Base-by-base conservation (phyloP, 2,797 vertebrate species). In the Anomalospiza imberbis region DNA sequence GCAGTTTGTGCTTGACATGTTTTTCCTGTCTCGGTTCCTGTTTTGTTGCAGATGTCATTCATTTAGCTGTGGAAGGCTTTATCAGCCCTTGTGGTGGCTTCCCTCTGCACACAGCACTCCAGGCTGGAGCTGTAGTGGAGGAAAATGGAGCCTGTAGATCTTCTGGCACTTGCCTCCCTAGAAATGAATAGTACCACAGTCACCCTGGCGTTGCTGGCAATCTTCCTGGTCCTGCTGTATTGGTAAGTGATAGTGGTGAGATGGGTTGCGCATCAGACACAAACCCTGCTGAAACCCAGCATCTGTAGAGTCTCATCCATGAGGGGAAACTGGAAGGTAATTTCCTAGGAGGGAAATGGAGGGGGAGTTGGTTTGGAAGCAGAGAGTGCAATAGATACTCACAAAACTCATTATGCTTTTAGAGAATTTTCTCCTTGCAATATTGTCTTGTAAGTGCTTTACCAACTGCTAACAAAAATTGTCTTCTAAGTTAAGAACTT, bases 181-280 rank as follows among this genome's bases (percentile, higher is more conserved):
- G 97, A 96, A 85, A 80, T 81, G 74, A 96, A n/a, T 24, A 32
- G 89, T 20, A 65, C 92, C 62, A 34, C 53, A 19, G 92, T 97
- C 70, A 97, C 93, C 2, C 21, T 97, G 93, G 91, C 97, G 73
- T 93, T 98, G 67, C 36, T 88, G 10, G 67, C 12, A 1, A 76
- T 96, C 61, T 78, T 97, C 67, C 14, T 98, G 76, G 95, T 91
- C 40, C 94, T 98, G 72, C 96, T 98, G 36, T 97, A 78, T n/a
- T 97, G 98, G 98, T 98, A 95, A 98, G 98, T 97, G 68, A 57
- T 54, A 48, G 28, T 0, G 0, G 25, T 68, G 50, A 51, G 26
- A 28, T 4, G 48, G 40, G 58, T 75, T 42, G 20, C 14, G 3
- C 38, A 36, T 60, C 65, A 40, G 53, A 53, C 29, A 88, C 22